Evolutionary conservation across 1,140 invertebrate species (phyloP), one percentile per base, ranked within the genome.

Genomic region (Drosophila bocki): DNA sequence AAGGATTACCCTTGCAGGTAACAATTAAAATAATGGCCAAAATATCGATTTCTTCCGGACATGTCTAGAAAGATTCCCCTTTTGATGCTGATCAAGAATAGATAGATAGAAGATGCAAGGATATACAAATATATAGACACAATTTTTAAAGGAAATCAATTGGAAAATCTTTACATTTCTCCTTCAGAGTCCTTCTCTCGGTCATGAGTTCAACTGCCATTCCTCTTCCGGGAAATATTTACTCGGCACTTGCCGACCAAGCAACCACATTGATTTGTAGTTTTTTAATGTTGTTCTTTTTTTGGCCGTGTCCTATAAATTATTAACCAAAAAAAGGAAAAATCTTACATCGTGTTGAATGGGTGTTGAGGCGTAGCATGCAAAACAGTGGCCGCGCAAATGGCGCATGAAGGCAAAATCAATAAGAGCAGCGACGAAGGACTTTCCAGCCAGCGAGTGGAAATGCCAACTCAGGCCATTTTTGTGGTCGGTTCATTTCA

Each of bases 351-450:
- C 13, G 64, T 17, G 56, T 60, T 53, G 11, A 35, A 32, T 17
- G 44, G 51, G 56, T 64, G 26, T 44, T 48, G 71, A 65, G 62
- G 70, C 75, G 78, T 81, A 22, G 69, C 60, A 86, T 85, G 82
- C 79, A 82, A 82, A 87, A 75, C 64, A 61, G 22, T 59, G 76
- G 26, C 64, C 60, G 79, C 53, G 68, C 59, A 86, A 86, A 86
- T 86, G 82, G 77, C 76, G 82, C 82, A 86, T 86, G 80, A 86
- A 87, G 68, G 39, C 67, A 85, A 87, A 86, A 86, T 87, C 82
- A 86, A 86, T 86, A 86, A 82, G 61, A 71, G 50, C 26, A 35
- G 17, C 51, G 60, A 48, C 62, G 41, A 54, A 67, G 44, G 59
- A 74, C 47, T 63, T 75, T 63, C 17, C 32, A 26, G 45, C 60